These are phyloP conservation scores for Bubo scandiacus DNA, from an alignment of 2,113 vertebrate genomes.

Conservation along the genomic window DNA sequence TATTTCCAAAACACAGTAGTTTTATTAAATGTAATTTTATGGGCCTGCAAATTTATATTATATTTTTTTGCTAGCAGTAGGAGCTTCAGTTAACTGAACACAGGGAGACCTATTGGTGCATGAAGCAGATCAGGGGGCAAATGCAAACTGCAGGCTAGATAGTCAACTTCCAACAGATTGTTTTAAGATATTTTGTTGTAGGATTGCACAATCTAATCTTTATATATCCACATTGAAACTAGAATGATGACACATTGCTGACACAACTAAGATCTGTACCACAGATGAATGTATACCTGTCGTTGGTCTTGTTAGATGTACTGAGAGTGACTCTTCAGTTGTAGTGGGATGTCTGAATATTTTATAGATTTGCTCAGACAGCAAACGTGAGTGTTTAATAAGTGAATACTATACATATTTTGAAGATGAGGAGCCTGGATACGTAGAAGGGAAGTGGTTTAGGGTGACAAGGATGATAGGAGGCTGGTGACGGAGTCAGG, in stretches of 20 bases:
- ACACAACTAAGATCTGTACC: background rate
- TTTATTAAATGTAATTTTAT: background rate
- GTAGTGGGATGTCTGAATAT: background rate
- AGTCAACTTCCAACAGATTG: background rate
- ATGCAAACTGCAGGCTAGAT: background rate
- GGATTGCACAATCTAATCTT: background rate
- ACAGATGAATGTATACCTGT: background rate
- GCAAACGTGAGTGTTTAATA: background rate
- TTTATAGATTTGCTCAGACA: background rate
- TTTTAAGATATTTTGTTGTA: background rate
- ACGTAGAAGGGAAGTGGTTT: background rate
- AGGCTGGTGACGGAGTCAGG: background rate
- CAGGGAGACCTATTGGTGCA: background rate
- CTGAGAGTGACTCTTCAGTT: background rate
- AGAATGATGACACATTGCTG: background rate
- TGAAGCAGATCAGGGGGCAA: rapidly evolving
- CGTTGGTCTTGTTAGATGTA: background rate
- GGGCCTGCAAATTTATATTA: background rate
- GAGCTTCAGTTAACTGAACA: background rate
- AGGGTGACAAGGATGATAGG: background rate
- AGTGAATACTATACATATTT: background rate
- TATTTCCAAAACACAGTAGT: background rate
- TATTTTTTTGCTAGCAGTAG: background rate
- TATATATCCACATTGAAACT: background rate
- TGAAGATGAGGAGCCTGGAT: background rate